These are phyloP conservation scores for Macquaria australasica DNA, from an alignment of 2,113 vertebrate species.

Conservation along the genomic window DNA sequence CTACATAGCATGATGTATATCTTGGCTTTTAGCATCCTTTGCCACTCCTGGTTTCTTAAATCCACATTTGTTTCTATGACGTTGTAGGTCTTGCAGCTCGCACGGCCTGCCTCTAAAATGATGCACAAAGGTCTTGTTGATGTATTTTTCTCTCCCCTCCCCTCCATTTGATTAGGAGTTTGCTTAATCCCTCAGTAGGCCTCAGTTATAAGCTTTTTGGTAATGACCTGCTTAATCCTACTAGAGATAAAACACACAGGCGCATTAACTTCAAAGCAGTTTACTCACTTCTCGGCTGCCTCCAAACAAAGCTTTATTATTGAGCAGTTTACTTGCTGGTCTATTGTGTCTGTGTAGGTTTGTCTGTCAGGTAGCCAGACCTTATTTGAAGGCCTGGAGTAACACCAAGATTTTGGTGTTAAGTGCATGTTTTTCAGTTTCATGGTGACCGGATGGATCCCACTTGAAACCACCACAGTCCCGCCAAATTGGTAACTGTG, in stretches of 20 bases:
- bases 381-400: not conserved
- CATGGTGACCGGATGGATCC: no score
- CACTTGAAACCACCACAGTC: not conserved
- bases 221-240: slow-evolving; percentile 83
- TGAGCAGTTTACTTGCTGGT: slow-evolving; percentile 36
- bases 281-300: slow-evolving; percentile 64
- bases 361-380: not conserved
- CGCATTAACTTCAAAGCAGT: slow-evolving; percentile 80
- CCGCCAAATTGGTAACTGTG: not conserved
- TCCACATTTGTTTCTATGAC: not conserved
- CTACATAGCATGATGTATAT: no score
- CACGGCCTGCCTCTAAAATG: slow-evolving; percentile 23
- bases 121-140: slow-evolving; percentile 42
- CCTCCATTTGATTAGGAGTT: slow-evolving; percentile 72
- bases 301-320: slow-evolving; percentile 61
- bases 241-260: slow-evolving; percentile 75
- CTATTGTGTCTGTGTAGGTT: slow-evolving; percentile 9
- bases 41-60: not conserved
- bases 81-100: not conserved
- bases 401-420: not conserved
- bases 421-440: slow-evolving; percentile 7
- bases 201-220: slow-evolving; percentile 77
- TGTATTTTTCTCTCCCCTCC: slow-evolving; percentile 44
- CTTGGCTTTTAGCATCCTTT: not conserved
- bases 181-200: slow-evolving; percentile 76